Conservation (phyloP, 2,797 vertebrate species). For the Sebastes goodei region DNA sequence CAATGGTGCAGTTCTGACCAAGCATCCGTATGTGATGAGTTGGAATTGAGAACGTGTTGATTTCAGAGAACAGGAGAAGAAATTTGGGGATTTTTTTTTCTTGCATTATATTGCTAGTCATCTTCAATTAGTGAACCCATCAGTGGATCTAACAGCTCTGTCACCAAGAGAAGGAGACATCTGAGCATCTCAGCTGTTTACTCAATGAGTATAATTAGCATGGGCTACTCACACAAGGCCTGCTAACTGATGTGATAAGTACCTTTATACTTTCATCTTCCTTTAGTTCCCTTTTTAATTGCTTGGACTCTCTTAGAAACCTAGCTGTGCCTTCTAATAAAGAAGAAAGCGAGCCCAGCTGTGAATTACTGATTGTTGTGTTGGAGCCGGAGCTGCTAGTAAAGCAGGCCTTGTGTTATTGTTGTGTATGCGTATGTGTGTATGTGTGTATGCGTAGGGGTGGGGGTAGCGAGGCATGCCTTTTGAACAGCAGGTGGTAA, state of each 20-base stretch:
- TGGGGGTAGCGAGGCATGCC: conserved; percentile 90
- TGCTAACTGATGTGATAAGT: conserved; percentile 86
- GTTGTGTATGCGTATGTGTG: conserved; percentile 81
- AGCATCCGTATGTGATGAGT: background rate
- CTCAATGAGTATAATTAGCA: conserved; percentile 87
- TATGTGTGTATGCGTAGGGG: conserved; percentile 29
- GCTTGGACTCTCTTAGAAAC: conserved; percentile 90
- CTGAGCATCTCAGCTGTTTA: conserved; percentile 63
- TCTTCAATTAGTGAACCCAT: conserved; percentile 31
- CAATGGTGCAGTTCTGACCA: background rate
- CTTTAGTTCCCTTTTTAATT: conserved; percentile 88
- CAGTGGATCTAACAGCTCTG: conserved; percentile 47
- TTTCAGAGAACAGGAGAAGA: background rate
- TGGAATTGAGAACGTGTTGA: background rate
- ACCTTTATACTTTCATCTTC: conserved; percentile 87
- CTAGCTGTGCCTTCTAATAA: conserved; percentile 86
- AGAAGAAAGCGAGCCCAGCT: conserved; percentile 75
- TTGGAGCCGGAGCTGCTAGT: conserved; percentile 88
- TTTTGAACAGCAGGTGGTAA: conserved; percentile 99
- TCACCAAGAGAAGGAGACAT: conserved; percentile 59
- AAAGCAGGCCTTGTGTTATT: conserved; percentile 85
- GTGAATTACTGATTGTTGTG: conserved; percentile 90
- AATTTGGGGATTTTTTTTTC: background rate
- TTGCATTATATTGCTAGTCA: background rate
- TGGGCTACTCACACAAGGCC: conserved; percentile 75